Percentiles rank a stretch among this genome's conserved stretches.
Conservation (phyloP, 2,113 vertebrate genomes). For the Pyxicephalus adspersus region DNA sequence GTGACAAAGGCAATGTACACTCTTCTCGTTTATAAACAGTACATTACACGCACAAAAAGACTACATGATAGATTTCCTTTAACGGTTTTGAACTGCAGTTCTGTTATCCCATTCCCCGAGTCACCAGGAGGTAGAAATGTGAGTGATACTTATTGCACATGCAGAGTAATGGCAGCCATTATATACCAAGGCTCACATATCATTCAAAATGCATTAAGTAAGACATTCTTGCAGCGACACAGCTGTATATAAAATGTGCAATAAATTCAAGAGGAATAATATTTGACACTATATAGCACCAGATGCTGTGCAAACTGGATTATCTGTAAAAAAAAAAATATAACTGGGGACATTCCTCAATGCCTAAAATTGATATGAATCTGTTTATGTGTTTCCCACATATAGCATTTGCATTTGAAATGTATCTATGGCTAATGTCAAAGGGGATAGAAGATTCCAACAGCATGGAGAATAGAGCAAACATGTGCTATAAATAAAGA, state of each 20-base stretch:
- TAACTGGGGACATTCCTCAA: too few relatives aligned
- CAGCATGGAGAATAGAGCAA: too few relatives aligned
- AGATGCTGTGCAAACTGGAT: too few relatives aligned
- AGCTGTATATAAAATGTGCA: neutral
- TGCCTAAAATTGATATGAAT: too few relatives aligned
- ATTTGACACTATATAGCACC: neutral
- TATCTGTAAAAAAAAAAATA: too few relatives aligned
- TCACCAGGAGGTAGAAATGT: conserved; percentile 25
- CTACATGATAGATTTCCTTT: neutral
- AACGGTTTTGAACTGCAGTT: conserved; percentile 4
- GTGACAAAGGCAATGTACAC: neutral
- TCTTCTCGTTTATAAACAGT: neutral
- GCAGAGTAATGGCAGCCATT: conserved; percentile 29
- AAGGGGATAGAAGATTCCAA: too few relatives aligned
- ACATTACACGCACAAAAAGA: neutral
- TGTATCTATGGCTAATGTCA: too few relatives aligned
- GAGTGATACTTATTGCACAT: conserved; percentile 28
- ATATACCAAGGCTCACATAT: conserved; percentile 4
- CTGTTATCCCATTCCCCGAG: neutral
- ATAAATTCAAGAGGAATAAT: conserved; percentile 26
- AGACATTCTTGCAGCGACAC: conserved; percentile 16
- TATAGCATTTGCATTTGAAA: too few relatives aligned
- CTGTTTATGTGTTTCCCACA: too few relatives aligned
- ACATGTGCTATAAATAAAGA: too few relatives aligned
- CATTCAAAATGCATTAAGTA: conserved; percentile 30